Evolutionary conservation across 2,888 invertebrate genomes (phyloP).

Genomic region (Metopia argyrocephala): DNA sequence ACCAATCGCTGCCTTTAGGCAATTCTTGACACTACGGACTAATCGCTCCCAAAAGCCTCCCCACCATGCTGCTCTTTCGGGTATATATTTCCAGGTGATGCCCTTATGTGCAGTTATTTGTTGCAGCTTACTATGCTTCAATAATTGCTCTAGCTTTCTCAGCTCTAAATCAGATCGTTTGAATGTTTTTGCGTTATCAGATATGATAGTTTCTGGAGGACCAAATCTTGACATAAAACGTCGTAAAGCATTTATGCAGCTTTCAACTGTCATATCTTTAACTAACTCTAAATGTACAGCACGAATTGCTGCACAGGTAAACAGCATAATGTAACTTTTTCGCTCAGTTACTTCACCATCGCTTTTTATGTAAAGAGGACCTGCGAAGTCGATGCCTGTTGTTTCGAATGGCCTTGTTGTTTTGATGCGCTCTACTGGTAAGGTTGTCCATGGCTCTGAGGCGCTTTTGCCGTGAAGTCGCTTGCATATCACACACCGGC

Average conservation of each 20-base stretch:
- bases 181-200: constrained; percentile 58
- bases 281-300: constrained; percentile 55
- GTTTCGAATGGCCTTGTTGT: constrained; percentile 57
- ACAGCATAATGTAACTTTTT: constrained; percentile 40
- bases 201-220: constrained; percentile 42
- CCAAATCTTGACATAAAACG: constrained; percentile 52
- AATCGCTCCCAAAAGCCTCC: constrained; percentile 60
- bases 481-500: constrained; percentile 50
- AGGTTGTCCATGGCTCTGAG: constrained; percentile 44
- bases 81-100: constrained; percentile 54
- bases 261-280: constrained; percentile 52
- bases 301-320: constrained; percentile 55
- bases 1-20: constrained; percentile 56
- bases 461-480: constrained; percentile 51
- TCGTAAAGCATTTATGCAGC: constrained; percentile 58
- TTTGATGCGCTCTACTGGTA: constrained; percentile 48
- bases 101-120: constrained; percentile 35
- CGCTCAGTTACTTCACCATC: constrained; percentile 15
- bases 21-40: constrained; percentile 50
- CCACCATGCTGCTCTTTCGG: constrained; percentile 62
- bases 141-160: constrained; percentile 35
- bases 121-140: constrained; percentile 41
- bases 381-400: constrained; percentile 57
- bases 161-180: constrained; percentile 54
- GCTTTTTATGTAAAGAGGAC: constrained; percentile 40